These are phyloP conservation scores for Meloe dianella DNA, from an alignment of 2,888 invertebrate species.

Conservation along the genomic window DNA sequence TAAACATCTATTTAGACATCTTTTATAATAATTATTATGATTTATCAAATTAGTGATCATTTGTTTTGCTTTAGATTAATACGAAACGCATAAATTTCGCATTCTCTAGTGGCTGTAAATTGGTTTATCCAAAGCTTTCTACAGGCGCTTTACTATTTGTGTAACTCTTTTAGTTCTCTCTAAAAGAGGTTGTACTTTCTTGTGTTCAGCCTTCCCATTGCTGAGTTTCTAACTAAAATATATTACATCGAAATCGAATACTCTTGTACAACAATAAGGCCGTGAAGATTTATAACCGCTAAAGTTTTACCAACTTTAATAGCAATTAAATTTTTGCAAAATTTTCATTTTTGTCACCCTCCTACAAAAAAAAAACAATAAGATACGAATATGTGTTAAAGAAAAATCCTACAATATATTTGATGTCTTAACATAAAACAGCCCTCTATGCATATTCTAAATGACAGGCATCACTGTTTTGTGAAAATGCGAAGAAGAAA, in stretches of 20 bases:
- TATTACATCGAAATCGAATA: conserved; percentile 33
- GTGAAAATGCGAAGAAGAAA: conserved; percentile 40
- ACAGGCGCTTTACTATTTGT: background rate
- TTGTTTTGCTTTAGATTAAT: background rate
- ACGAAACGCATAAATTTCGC: background rate
- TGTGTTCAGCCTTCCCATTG: background rate
- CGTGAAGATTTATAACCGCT: conserved; percentile 25
- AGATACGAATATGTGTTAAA: background rate
- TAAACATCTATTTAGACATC: background rate
- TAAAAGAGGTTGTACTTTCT: background rate
- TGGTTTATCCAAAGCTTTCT: background rate
- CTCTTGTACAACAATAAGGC: conserved; percentile 29
- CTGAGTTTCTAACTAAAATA: conserved; percentile 29
- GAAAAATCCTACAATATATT: conserved; percentile 23
- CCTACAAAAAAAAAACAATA: background rate
- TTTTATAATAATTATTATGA: background rate
- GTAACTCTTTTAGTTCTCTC: background rate
- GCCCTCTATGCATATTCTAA: conserved; percentile 41
- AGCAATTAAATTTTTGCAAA: conserved; percentile 20
- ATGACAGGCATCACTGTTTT: conserved; percentile 37
- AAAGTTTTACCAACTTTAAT: conserved; percentile 25
- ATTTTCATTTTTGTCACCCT: background rate
- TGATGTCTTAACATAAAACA: conserved; percentile 28
- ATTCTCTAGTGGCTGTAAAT: background rate
- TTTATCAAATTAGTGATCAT: background rate